phyloP scores from a whole-genome alignment of 2,797 vertebrate genomes.

The Leptatherina wallacei region DNA sequence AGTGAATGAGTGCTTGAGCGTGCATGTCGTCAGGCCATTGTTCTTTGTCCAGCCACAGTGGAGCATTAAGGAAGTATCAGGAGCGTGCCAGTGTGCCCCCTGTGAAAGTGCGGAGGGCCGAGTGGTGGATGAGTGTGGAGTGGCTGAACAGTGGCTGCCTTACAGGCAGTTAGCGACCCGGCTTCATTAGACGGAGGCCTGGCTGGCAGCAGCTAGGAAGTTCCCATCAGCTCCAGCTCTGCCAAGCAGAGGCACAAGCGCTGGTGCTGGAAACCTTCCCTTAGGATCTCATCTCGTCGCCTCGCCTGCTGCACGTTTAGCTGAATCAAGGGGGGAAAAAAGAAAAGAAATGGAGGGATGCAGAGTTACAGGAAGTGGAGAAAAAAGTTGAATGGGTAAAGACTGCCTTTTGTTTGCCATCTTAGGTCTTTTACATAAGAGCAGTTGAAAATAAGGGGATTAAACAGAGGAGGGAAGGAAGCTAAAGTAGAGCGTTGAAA shows the following conservation, averaged over 20 bases:
- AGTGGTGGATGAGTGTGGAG: slow-evolving; percentile 71
- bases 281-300: slow-evolving; percentile 38
- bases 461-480: slow-evolving; percentile 78
- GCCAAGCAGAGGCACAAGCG: slow-evolving; percentile 67
- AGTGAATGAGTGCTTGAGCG: slow-evolving; percentile 67
- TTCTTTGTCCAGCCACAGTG: slow-evolving; percentile 78
- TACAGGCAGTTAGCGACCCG: slow-evolving; percentile 71
- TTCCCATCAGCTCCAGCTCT: slow-evolving; percentile 71
- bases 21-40: slow-evolving; percentile 70
- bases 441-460: slow-evolving; percentile 78
- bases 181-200: slow-evolving; percentile 76
- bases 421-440: slow-evolving; percentile 76
- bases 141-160: slow-evolving; percentile 79
- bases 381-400: slow-evolving; percentile 68
- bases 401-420: slow-evolving; percentile 78
- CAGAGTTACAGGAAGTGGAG: slow-evolving; percentile 71
- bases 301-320: slow-evolving; percentile 30
- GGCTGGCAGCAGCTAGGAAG: slow-evolving; percentile 75
- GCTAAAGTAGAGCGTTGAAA: slow-evolving; percentile 79
- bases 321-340: slow-evolving; percentile 39
- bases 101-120: slow-evolving; percentile 75
- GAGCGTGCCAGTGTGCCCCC: slow-evolving; percentile 79
- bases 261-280: slow-evolving; percentile 61
- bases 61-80: slow-evolving; percentile 82
- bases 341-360: slow-evolving; percentile 48